Evolutionary conservation across 2,113 vertebrate species (phyloP).

Genomic region (Nettapus auritus): DNA sequence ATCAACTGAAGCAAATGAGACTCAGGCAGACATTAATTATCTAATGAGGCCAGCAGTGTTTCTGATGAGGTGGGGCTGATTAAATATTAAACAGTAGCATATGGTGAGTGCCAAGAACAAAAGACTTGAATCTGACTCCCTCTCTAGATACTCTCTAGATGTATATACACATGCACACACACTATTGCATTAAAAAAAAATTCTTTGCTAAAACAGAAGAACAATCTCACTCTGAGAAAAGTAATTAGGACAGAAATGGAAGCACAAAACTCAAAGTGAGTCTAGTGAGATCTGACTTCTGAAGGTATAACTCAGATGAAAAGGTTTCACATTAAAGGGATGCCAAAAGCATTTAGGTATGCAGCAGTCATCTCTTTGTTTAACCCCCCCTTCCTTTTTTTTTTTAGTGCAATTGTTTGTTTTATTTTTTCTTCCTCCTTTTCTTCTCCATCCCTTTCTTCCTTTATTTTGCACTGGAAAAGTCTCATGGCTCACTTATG

Average conservation of each 20-base stretch:
- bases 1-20: constrained; percentile 84
- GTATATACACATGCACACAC: neutral
- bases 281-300: constrained; percentile 60
- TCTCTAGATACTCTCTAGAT: neutral
- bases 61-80: constrained; percentile 87
- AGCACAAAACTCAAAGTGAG: constrained; percentile 64
- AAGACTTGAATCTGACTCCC: constrained; percentile 53
- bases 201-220: constrained; percentile 43
- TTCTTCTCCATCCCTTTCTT: neutral
- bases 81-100: constrained; percentile 91
- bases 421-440: neutral
- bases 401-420: constrained; percentile 5
- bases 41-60: constrained; percentile 85
- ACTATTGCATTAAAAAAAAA: neutral
- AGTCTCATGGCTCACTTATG: neutral
- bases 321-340: constrained; percentile 73
- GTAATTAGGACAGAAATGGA: constrained; percentile 78
- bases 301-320: constrained; percentile 75
- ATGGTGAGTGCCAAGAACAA: constrained; percentile 83
- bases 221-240: constrained; percentile 57
- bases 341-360: constrained; percentile 68
- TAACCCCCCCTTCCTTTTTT: constrained; percentile 39
- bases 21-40: constrained; percentile 86
- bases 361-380: constrained; percentile 69
- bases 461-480: neutral